Evolutionary conservation across 2,797 vertebrate genomes (phyloP), one percentile per base, ranked within the genome.

Genomic region (Pelochelys cantorii): DNA sequence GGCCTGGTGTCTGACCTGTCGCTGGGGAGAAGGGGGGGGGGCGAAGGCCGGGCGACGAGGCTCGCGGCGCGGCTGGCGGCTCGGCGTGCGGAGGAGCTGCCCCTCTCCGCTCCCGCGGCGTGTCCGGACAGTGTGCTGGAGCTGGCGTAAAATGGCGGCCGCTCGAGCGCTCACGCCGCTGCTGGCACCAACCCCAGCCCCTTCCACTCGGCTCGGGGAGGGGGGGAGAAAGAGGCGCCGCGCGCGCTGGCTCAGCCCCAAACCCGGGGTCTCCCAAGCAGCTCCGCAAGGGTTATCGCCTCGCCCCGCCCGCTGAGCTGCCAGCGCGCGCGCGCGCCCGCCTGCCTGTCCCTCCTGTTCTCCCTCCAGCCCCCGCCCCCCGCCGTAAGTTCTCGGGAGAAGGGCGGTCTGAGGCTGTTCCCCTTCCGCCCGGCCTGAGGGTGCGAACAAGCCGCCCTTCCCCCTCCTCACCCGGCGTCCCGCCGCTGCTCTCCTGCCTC

Each of bases 121-220:
- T 97, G 98, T 99, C 98, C 98, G 98, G 98, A 97, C 97, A 99
- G 99, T 99, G 97, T 98, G 96, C 94, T 95, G 98, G 98, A 98
- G 97, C 99, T 99, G 97, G 98, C 98, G 99, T 99, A 99, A 99
- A 99, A 99, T 99, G 99, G 99, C 99, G 99, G 99, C 98, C 98
- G 99, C 98, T 98, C 98, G 99, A 98, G 98, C 98, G 98, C 99
- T 99, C 99, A 99, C 99, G 99, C 99, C 99, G 98, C 99, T 99
- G 98, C 99, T 99, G 97, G 96, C 95, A 96, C 97, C 97, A 98
- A 94, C 97, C 97, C 97, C 96, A 97, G 97, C 97, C 97, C 98
- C 97, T 97, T 98, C 98, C 97, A 97, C 98, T 98, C 98, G 96
- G 97, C 97, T 96, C 96, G 93, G 95, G 97, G 95, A 93, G 95